Base-by-base conservation (phyloP, 2,797 vertebrate species). In the Lacerta viridis region DNA sequence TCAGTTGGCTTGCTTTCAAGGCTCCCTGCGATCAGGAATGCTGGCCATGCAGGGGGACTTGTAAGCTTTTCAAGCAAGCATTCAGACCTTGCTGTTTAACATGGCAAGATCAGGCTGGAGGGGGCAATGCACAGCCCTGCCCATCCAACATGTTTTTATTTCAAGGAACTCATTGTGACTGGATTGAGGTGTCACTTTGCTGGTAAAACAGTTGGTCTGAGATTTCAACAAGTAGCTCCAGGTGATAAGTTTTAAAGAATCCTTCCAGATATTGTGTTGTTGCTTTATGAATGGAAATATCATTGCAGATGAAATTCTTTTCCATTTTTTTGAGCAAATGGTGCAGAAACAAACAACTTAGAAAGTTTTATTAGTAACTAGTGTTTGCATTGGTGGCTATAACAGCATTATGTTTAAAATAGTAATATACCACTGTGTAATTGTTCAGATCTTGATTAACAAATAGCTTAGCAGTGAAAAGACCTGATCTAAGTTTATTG, bases 391-490 rank as follows among this genome's bases (percentile, higher is more conserved):
- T 87, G 3, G 50, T 91, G 25, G 2, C 43, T 82, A 13, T 39
- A 80, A 41, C 55, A 0, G 0, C 55, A 11, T 87, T 91, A 15
- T 78, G 90, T 83, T 92, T 87, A 41, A 92, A 55, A 71, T 89
- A 87, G 72, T 76, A 72, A 41, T 27, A 66, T 41, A 33, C 23
- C 74, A 17, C 80, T 66, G 18, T 75, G 27, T 33, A 72, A 78
- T 64, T 29, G 55, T 85, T 92, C 89, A 18, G 11, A 46, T 92
- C 93, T 93, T 85, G 84, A 91, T 96, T 96, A 96, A 96, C 95
- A 92, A 95, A 83, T 96, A 95, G 95, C 92, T 92, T 92, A 0
- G 0, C 90, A 94, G 76, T 88, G 87, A 39, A 72, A 90, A 83
- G 81, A 95, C 84, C 89, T 93, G 80, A 10, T 33, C 82, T 92